A percentile compares a stretch with the other conserved stretches of the same genome.
Conservation (phyloP, 1,140 invertebrate genomes). For the Hirudo medicinalis region DNA sequence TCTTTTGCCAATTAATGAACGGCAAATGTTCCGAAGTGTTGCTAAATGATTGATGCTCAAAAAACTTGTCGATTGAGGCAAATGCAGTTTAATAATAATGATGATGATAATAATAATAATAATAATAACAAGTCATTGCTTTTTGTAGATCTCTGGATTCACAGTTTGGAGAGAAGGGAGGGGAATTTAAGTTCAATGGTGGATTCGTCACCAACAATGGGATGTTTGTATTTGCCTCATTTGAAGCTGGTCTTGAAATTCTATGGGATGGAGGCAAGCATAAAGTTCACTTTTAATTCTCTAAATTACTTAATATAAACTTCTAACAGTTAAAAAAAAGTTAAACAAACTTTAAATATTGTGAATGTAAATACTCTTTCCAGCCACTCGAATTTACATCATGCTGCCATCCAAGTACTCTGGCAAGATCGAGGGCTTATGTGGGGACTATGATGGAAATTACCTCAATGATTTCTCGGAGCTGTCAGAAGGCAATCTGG, state of each 20-base stretch:
- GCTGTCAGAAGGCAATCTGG: conserved; percentile 14
- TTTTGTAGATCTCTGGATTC: conserved; percentile 8
- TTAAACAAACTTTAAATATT: conserved; percentile 5
- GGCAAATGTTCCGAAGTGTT: background rate
- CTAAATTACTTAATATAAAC: background rate
- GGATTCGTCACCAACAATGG: conserved; percentile 10
- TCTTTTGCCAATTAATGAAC: too few species aligned
- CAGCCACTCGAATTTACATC: conserved; percentile 20
- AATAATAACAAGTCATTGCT: background rate
- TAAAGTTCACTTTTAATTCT: background rate
- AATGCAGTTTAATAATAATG: background rate
- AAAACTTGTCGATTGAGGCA: background rate
- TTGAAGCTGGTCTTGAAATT: conserved; percentile 13
- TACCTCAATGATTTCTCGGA: conserved; percentile 45
- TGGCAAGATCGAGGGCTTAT: conserved; percentile 60
- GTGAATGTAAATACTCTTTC: background rate
- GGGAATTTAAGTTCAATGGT: conserved; percentile 7
- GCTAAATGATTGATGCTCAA: background rate
- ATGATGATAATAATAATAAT: too few species aligned
- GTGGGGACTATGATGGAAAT: conserved; percentile 78
- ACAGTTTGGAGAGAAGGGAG: background rate
- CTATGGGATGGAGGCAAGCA: conserved; percentile 18
- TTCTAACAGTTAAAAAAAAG: background rate
- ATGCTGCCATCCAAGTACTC: conserved; percentile 9
- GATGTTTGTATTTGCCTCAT: conserved; percentile 12